Conservation (phyloP, 2,113 vertebrate species). For the Bos javanicus region DNA sequence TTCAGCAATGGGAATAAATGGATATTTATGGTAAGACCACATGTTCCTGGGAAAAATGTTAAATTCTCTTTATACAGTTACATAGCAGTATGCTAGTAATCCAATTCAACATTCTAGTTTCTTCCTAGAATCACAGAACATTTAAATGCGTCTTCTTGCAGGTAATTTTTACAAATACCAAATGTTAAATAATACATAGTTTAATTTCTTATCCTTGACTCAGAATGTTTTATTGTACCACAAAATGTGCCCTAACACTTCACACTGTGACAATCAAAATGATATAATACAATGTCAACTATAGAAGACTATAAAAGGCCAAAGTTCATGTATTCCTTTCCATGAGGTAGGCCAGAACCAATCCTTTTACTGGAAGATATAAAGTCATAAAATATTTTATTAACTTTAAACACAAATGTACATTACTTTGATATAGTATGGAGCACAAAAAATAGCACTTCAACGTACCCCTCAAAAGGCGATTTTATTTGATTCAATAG, state of each 20-base stretch:
- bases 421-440: slow-evolving; percentile 19
- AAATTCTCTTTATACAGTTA: neutral
- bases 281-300: slow-evolving; percentile 21
- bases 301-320: neutral
- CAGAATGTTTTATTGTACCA: slow-evolving; percentile 43
- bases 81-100: neutral
- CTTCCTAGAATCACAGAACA: slow-evolving; percentile 20
- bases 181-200: slow-evolving; percentile 18
- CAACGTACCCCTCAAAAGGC: neutral
- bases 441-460: slow-evolving; percentile 15
- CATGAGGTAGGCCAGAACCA: slow-evolving; percentile 30
- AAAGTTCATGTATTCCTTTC: slow-evolving; percentile 52
- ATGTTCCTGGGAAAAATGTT: neutral
- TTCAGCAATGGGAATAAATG: neutral
- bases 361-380: slow-evolving; percentile 53
- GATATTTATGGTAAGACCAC: neutral
- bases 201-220: slow-evolving; percentile 30
- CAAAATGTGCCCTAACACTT: slow-evolving; percentile 28
- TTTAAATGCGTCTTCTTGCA: neutral
- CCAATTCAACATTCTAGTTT: neutral
- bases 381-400: slow-evolving; percentile 56
- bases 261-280: slow-evolving; percentile 50
- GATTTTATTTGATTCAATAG: neutral
- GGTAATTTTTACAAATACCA: slow-evolving; percentile 47
- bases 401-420: slow-evolving; percentile 40